A percentile compares a stretch with the other conserved stretches of the same genome.
Evolutionary conservation across 2,797 vertebrate genomes (phyloP).

Genomic region (Varecia variegata): DNA sequence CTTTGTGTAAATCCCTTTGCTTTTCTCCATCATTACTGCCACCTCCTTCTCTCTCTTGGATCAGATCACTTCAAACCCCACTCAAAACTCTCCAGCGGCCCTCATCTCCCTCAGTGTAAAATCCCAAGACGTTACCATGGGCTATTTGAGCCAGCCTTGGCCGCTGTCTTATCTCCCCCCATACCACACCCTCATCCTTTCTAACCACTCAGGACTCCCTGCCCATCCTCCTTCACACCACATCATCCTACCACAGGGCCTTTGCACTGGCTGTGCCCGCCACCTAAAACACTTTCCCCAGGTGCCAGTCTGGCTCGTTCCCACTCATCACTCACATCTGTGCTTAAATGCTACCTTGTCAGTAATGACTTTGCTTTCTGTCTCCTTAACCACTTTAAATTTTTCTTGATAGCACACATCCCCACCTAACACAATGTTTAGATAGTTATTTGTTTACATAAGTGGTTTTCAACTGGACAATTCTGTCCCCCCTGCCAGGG

Average conservation of each 20-base stretch:
- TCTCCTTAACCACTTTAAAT: not conserved
- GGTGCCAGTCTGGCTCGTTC: not conserved
- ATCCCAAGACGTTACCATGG: not conserved
- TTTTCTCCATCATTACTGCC: not conserved
- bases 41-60: not conserved
- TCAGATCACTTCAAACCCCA: too few species aligned
- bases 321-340: not conserved
- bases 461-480: not conserved
- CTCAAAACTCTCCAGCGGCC: not conserved
- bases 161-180: not conserved
- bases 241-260: not conserved
- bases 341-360: not conserved
- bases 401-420: not conserved
- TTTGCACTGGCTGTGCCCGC: not conserved
- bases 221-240: not conserved
- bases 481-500: not conserved
- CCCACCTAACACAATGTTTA: not conserved
- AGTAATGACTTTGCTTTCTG: not conserved
- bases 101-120: too few species aligned
- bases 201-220: not conserved
- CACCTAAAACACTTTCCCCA: not conserved
- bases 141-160: not conserved
- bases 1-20: fast-evolving
- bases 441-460: not conserved
- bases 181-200: not conserved